phyloP scores from a whole-genome alignment of 2,797 vertebrate genomes.

The Carapus acus region DNA sequence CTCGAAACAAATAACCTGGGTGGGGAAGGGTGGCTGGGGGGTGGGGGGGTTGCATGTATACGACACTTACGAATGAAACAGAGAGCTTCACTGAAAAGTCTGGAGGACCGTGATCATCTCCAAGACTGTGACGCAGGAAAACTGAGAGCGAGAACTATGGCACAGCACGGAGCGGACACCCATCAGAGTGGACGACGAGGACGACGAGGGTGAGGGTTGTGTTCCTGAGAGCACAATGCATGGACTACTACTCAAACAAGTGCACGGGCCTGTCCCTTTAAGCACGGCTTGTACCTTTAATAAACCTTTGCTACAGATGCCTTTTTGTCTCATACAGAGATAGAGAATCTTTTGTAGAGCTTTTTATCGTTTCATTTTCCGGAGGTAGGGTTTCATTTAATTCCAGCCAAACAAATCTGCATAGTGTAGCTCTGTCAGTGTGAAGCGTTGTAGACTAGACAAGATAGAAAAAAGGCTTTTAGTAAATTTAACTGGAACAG shows the following conservation, averaged over 20 bases:
- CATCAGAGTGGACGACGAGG: slow-evolving; percentile 4
- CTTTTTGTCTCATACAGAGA: slow-evolving; percentile 53
- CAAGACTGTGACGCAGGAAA: slow-evolving; percentile 6
- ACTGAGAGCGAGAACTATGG: background rate
- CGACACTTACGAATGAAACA: slow-evolving; percentile 12
- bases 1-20: background rate
- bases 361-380: slow-evolving; percentile 38
- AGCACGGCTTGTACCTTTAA: slow-evolving; percentile 71
- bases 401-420: slow-evolving; percentile 30
- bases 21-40: too few species aligned
- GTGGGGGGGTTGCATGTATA: background rate
- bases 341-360: slow-evolving; percentile 42
- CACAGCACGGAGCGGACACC: background rate
- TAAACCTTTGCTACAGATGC: slow-evolving; percentile 61
- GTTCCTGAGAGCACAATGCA: slow-evolving; percentile 15
- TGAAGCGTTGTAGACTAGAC: slow-evolving; percentile 36
- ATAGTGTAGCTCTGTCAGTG: slow-evolving; percentile 38
- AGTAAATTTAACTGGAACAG: slow-evolving; percentile 42
- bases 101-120: background rate
- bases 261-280: slow-evolving; percentile 57
- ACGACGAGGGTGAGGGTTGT: background rate
- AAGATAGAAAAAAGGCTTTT: slow-evolving; percentile 38
- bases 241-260: slow-evolving; percentile 24
- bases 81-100: slow-evolving; percentile 18
- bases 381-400: slow-evolving; percentile 17